Evolutionary conservation across 2,888 invertebrate genomes (phyloP), one percentile per base, ranked within the genome.

Genomic region (Melinaea menophilus): DNA sequence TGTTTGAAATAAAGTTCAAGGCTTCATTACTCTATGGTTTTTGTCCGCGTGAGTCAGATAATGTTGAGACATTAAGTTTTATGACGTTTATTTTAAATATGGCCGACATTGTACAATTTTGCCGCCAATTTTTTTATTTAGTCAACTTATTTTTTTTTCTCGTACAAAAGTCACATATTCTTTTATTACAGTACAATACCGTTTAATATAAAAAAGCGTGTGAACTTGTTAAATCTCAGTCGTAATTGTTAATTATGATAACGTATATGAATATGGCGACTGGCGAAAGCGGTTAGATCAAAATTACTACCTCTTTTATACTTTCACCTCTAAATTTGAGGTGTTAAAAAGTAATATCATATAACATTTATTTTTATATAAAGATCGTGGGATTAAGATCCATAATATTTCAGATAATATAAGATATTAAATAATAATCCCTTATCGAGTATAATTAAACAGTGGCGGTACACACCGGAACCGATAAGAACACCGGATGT

Each of bases 401-500:
- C 55, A n/a, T 47, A 33, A 2, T 13, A 45, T 56, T n/a, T n/a
- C 55, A 13, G 46, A 59, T 63, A 63, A 59, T 31, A 57, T 7
- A 33, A 22, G 37, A 45, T 61, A 57, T 60, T 48, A 55, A 63
- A 64, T 60, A 59, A 9, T 56, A 66, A 63, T 61, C 54, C 62
- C 67, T 71, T 76, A 73, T 74, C 55, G 61, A 68, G 73, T 76
- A 70, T 73, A 76, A 76, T 77, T 76, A 75, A 77, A 77, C 74
- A 75, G 75, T 73, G 74, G 77, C 73, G 58, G 61, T 61, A 64
- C 65, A 71, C 64, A 72, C 73, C 76, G 80, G 79, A 79, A 79
- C 71, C 72, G 79, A 79, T 79, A 79, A 76, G 71, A 59, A 58
- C 68, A 67, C 72, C 77, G 79, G 79, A 79, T 74, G 74, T 62